Evolutionary conservation across 2,113 vertebrate genomes (phyloP), one percentile per base, ranked within the genome.

Genomic region (Fukomys damarensis): DNA sequence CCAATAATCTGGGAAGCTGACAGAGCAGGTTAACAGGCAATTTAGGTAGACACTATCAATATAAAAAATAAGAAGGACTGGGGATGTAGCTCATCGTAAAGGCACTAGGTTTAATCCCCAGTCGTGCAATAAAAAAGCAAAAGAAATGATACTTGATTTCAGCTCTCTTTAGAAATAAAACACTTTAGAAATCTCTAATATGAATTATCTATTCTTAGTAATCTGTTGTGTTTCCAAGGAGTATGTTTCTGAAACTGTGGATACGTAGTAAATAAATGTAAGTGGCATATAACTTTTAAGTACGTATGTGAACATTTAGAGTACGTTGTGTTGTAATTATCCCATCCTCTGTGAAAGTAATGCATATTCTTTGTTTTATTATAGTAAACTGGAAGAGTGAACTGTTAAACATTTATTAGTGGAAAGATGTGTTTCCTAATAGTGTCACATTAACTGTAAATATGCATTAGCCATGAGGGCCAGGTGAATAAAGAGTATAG

Each of bases 401-500:
- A 74, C 13, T 32, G 26, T 46, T 89, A 46, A 86, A 10, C 17
- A 20, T 94, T 94, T 61, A 52, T 38, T 79, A 43, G 90, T 22
- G 32, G 63, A 30, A 89, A 91, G 68, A 46, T 5, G 3, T 24
- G 35, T 83, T 92, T 87, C 61, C 49, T 72, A 84, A 72, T 58
- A 74, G 22, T 80, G 56, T 93, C 38, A 58, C 5, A 1, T 68
- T 65, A 95, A 92, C 11, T 46, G 56, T 59, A 80, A 83, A 43
- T 92, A 61, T 4, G 2, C 43, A 43, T 90, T 87, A 68, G 24
- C 30, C 26, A 14, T 63, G 30, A 90, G 79, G 66, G 26, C 94
- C 81, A 81, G 9, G 41, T 84, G 61, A 87, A 26, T 90, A 94
- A 83, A 93, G 81, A 63, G 38, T 46, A 87, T 85, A 86, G 43